phyloP scores from a whole-genome alignment of 2,797 vertebrate genomes.

The Pempheris klunzingeri region DNA sequence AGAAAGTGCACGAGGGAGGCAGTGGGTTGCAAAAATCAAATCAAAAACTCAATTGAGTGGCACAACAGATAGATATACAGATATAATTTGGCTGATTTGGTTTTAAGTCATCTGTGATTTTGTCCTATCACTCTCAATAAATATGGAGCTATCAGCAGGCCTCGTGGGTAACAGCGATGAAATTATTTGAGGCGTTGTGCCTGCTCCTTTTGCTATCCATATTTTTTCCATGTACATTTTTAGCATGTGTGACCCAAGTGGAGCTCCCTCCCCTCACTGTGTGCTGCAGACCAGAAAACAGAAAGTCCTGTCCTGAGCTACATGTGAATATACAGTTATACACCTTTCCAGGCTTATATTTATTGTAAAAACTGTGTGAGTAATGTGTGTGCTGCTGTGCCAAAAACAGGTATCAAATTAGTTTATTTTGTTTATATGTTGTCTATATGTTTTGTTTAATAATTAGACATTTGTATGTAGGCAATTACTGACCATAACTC shows the following conservation, averaged over 20 bases:
- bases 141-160: slow-evolving; percentile 25
- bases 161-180: not conserved
- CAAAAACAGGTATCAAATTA: not conserved
- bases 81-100: slow-evolving; percentile 69
- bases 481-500: too few species aligned
- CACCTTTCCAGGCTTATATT: not conserved
- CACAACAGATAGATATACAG: slow-evolving; percentile 62
- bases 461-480: not conserved
- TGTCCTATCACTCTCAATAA: slow-evolving; percentile 56
- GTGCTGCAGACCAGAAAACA: too few species aligned
- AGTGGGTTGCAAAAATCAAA: slow-evolving; percentile 61
- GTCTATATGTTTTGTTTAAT: too few species aligned
- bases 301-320: not conserved
- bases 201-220: not conserved
- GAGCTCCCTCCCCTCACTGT: not conserved
- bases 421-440: too few species aligned
- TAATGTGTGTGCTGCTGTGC: not conserved
- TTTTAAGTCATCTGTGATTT: slow-evolving; percentile 63
- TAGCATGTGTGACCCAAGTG: not conserved
- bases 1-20: slow-evolving; percentile 40
- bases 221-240: not conserved
- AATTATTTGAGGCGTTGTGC: not conserved
- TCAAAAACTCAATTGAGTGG: slow-evolving; percentile 69
- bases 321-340: not conserved
- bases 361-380: not conserved